Evolutionary conservation across 2,888 invertebrate species (phyloP).

Genomic region (Catotricha subobsoleta): DNA sequence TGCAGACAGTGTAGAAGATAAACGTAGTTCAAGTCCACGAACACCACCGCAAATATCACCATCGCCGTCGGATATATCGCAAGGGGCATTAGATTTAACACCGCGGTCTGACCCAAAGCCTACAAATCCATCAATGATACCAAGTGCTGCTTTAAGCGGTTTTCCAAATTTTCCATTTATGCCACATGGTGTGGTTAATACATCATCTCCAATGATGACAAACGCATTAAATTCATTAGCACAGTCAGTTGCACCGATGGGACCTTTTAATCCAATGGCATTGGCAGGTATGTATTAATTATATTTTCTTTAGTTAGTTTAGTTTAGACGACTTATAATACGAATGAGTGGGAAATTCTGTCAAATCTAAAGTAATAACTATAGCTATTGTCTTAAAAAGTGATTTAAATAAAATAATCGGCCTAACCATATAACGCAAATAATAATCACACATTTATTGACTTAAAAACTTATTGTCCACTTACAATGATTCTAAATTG

Average conservation of each 20-base stretch:
- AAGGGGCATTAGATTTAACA: slow-evolving; percentile 40
- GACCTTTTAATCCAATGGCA: slow-evolving; percentile 75
- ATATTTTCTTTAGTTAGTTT: background rate
- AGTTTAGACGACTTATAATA: too few relatives aligned
- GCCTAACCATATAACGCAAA: background rate
- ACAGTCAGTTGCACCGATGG: slow-evolving; percentile 62
- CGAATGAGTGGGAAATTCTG: too few relatives aligned
- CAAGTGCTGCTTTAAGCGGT: slow-evolving; percentile 8
- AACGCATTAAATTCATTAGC: slow-evolving; percentile 66
- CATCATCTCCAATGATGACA: slow-evolving; percentile 52
- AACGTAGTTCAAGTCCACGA: slow-evolving; percentile 2
- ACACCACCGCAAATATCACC: slow-evolving; percentile 20
- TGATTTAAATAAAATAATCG: too few relatives aligned
- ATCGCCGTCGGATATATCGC: slow-evolving; percentile 31
- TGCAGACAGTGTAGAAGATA: slow-evolving; percentile 7
- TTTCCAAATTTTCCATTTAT: slow-evolving; percentile 28
- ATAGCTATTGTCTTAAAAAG: slow-evolving; percentile 1
- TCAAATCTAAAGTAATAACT: too few relatives aligned
- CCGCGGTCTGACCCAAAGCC: slow-evolving; percentile 26
- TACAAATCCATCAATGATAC: slow-evolving; percentile 15
- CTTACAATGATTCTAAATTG: slow-evolving; percentile 5
- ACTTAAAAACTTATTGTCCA: background rate
- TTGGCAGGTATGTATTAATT: slow-evolving; percentile 36
- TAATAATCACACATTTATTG: background rate
- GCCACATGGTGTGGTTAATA: slow-evolving; percentile 25